Conservation (phyloP, 1,140 invertebrate species). For the Ceratoteleas bidentatus region DNA sequence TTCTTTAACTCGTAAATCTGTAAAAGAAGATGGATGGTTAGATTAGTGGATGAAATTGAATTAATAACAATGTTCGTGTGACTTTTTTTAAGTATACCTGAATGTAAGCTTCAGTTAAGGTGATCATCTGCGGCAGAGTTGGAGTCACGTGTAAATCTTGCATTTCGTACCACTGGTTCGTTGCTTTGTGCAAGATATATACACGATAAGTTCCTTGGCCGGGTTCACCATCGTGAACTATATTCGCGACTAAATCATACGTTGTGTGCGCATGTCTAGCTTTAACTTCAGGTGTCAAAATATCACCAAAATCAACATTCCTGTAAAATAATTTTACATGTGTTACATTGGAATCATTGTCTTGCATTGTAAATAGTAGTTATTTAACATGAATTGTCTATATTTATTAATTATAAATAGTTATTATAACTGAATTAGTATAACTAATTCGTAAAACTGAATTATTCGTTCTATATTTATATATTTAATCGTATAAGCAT, state of each 20-base stretch:
- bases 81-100: constrained; percentile 81
- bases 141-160: constrained; percentile 99
- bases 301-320: constrained; percentile 98
- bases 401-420: no score
- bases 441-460: no score
- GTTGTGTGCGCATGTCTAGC: constrained; percentile 90
- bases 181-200: constrained; percentile 97
- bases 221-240: constrained; percentile 99
- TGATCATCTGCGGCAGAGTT: constrained; percentile 99
- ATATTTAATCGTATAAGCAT: no score
- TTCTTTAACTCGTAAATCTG: constrained; percentile 78
- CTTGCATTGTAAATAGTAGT: constrained; percentile 1
- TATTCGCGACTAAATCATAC: constrained; percentile 98
- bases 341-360: constrained; percentile 19
- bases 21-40: constrained; percentile 24
- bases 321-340: constrained; percentile 81
- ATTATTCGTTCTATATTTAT: no score
- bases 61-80: no score
- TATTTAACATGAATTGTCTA: no score
- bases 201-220: constrained; percentile 96
- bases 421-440: no score
- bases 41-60: no score
- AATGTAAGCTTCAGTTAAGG: constrained; percentile 99
- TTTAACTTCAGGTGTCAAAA: constrained; percentile 92
- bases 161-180: constrained; percentile 95